phyloP scores from a whole-genome alignment of 2,888 invertebrate genomes.

The Aphelenchoides bicaudatus region DNA sequence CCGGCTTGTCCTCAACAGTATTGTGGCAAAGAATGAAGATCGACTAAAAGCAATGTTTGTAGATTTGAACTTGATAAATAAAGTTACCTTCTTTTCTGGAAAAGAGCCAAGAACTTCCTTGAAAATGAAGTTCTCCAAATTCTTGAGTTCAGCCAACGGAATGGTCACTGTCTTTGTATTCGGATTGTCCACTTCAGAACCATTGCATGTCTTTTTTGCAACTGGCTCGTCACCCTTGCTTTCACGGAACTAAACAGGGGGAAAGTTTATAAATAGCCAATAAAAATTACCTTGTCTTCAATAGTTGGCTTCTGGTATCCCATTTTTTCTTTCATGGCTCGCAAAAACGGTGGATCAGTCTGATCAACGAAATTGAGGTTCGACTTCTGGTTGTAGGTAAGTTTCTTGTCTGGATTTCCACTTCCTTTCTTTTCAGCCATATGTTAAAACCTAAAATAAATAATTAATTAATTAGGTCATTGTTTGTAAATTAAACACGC shows the following conservation, averaged over 20 bases:
- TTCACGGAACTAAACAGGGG: constrained; percentile 14
- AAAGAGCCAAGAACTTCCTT: constrained; percentile 49
- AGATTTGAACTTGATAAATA: background rate
- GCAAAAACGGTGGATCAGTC: constrained; percentile 52
- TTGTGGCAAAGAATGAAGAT: constrained; percentile 46
- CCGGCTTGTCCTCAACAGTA: constrained; percentile 38
- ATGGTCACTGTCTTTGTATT: too few relatives aligned
- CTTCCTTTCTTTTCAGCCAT: background rate
- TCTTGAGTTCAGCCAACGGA: background rate
- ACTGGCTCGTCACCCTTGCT: constrained; percentile 30
- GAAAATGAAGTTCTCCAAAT: constrained; percentile 32
- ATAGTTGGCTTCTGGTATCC: constrained; percentile 53
- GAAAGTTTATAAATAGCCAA: background rate
- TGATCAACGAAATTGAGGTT: constrained; percentile 43
- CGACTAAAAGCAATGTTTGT: constrained; percentile 24
- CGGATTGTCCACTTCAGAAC: too few relatives aligned
- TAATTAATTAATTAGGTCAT: background rate
- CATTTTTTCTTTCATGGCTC: constrained; percentile 48
- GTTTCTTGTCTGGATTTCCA: constrained; percentile 5
- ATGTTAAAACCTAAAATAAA: background rate
- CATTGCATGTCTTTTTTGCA: constrained; percentile 18
- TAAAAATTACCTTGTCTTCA: constrained; percentile 47
- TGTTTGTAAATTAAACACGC: too few relatives aligned
- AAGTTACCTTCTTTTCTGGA: constrained; percentile 42
- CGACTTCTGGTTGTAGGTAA: constrained; percentile 32